Conservation (phyloP, 1,140 invertebrate species). For the Metaphire vulgaris region DNA sequence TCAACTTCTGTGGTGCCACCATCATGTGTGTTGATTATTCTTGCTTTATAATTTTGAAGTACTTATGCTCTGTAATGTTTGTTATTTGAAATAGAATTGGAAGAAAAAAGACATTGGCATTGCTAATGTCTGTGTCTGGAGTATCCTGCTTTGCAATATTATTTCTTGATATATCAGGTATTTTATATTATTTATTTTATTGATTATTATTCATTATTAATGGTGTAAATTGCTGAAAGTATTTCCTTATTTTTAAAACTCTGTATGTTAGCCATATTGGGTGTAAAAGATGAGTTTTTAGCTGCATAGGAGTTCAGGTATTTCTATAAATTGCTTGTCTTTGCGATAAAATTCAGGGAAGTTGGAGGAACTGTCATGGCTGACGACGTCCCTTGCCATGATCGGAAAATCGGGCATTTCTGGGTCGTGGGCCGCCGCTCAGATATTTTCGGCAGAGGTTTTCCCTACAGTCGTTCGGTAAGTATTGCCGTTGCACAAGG, state of each 20-base stretch:
- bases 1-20: too few species aligned
- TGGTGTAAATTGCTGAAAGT: too few species aligned
- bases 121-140: conserved; percentile 40
- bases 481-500: conserved; percentile 6
- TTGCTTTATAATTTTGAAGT: too few species aligned
- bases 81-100: conserved; percentile 35
- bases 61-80: too few species aligned
- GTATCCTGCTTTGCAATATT: conserved; percentile 38
- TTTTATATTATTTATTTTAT: background rate
- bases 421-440: conserved; percentile 43
- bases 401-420: conserved; percentile 42
- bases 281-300: too few species aligned
- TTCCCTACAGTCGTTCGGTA: conserved; percentile 46
- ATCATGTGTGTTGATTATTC: too few species aligned
- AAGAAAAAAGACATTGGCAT: conserved; percentile 37
- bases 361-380: background rate
- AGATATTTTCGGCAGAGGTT: conserved; percentile 42
- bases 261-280: too few species aligned
- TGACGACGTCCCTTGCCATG: conserved; percentile 35
- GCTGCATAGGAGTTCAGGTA: too few species aligned
- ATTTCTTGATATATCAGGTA: conserved; percentile 24
- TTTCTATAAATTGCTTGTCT: too few species aligned
- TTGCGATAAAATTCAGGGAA: background rate
- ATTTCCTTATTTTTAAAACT: too few species aligned
- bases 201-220: conserved; percentile 2